These are phyloP conservation scores for Cremastinae sp. DNA, from an alignment of 2,888 invertebrate species.

Conservation along the genomic window DNA sequence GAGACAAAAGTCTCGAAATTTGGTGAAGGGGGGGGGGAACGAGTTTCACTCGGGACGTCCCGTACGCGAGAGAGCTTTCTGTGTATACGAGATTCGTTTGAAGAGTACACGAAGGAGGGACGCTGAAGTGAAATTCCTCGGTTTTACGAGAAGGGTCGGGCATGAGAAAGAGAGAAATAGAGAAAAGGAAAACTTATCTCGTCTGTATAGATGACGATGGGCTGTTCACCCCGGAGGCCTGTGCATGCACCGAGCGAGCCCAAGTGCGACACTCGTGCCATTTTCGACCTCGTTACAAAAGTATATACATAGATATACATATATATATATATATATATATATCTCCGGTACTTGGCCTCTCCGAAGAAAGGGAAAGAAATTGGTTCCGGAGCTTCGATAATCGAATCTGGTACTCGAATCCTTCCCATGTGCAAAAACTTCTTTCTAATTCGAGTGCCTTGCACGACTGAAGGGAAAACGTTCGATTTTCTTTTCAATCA, in stretches of 20 bases:
- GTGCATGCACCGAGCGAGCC: conserved; percentile 4
- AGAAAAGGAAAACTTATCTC: conserved; percentile 46
- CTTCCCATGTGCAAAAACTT: neutral
- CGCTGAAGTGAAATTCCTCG: conserved; percentile 54
- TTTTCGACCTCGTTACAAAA: conserved; percentile 26
- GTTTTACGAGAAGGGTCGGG: conserved; percentile 50
- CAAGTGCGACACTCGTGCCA: conserved; percentile 18
- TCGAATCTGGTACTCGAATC: conserved; percentile 47
- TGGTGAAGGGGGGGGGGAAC: neutral
- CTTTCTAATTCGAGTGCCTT: conserved; percentile 46
- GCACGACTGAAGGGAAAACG: conserved; percentile 14
- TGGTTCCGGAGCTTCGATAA: conserved; percentile 55
- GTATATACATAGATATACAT: neutral
- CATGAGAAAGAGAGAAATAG: conserved; percentile 9
- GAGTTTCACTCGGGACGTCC: neutral
- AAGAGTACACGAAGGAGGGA: conserved; percentile 39
- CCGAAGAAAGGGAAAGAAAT: conserved; percentile 44
- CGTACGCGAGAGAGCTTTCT: neutral
- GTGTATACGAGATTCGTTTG: conserved; percentile 42
- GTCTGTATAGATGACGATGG: conserved; percentile 43
- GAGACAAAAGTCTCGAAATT: too few relatives aligned
- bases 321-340: conserved; percentile 5
- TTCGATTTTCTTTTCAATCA: conserved; percentile 9
- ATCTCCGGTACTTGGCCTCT: neutral
- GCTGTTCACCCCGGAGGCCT: conserved; percentile 59